Percentiles rank a stretch among this genome's conserved stretches.
Evolutionary conservation across 2,797 vertebrate genomes (phyloP).

Genomic region (Acipenser oxyrinchus): DNA sequence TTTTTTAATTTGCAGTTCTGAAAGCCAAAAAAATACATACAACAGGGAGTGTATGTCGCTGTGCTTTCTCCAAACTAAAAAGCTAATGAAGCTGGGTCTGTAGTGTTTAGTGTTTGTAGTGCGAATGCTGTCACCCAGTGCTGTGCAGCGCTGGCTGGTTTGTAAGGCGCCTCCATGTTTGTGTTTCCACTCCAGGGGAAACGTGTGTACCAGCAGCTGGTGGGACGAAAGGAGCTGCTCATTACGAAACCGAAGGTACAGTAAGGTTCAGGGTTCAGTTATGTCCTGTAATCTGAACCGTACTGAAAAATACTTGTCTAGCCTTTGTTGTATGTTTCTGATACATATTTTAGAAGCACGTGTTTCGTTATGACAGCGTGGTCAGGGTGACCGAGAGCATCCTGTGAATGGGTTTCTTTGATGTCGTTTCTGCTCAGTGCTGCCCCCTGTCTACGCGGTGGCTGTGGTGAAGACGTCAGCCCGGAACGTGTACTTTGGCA

Average conservation of each 20-base stretch:
- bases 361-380: not conserved
- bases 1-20: too few species aligned
- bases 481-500: constrained; percentile 59
- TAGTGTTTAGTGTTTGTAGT: too few species aligned
- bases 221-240: not conserved
- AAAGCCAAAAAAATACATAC: not conserved
- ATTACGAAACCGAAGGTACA: too few species aligned
- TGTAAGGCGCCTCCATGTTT: not conserved
- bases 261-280: too few species aligned
- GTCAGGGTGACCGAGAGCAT: not conserved
- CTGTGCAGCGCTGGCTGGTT: not conserved
- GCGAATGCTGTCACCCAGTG: not conserved
- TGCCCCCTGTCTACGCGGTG: constrained; percentile 57
- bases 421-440: constrained; percentile 44
- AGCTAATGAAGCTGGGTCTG: too few species aligned
- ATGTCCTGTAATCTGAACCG: too few species aligned
- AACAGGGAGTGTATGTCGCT: not conserved
- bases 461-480: constrained; percentile 64
- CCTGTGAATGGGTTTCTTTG: constrained; percentile 4
- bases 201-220: constrained; percentile 38
- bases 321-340: not conserved
- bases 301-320: not conserved
- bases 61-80: too few species aligned
- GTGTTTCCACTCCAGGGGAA: constrained; percentile 34
- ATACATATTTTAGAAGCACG: too few species aligned